phyloP scores from a whole-genome alignment of 2,113 vertebrate species.

The Micromys minutus region DNA sequence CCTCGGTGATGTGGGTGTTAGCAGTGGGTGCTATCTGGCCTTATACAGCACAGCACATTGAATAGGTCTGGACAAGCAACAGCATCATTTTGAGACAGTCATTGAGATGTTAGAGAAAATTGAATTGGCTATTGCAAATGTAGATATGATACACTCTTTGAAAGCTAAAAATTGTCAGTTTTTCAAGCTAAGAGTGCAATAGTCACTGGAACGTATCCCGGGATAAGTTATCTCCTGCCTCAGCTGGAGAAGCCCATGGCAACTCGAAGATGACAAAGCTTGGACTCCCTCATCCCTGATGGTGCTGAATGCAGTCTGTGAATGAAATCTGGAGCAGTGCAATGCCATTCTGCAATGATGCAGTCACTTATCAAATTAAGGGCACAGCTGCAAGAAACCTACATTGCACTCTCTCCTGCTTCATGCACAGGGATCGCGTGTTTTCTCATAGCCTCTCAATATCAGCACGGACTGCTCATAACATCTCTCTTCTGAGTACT shows the following conservation, averaged over 20 bases:
- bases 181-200: conserved; percentile 12
- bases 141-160: too few relatives aligned
- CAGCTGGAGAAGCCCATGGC: not conserved
- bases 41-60: not conserved
- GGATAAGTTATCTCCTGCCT: not conserved
- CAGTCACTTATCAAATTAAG: not conserved
- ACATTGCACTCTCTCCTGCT: not conserved
- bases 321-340: not conserved
- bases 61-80: not conserved
- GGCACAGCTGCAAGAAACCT: not conserved
- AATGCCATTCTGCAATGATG: not conserved
- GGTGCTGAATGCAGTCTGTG: not conserved
- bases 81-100: not conserved
- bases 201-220: not conserved
- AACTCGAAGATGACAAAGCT: not conserved
- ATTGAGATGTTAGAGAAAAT: not conserved
- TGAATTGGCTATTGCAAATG: not conserved
- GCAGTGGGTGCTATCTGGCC: not conserved
- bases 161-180: not conserved
- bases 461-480: not conserved
- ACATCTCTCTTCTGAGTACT: not conserved
- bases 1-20: not conserved
- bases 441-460: not conserved
- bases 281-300: not conserved
- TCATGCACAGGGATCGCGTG: not conserved